Conservation (phyloP, 1,140 invertebrate species). For the Schlechtendalia chinensis region DNA sequence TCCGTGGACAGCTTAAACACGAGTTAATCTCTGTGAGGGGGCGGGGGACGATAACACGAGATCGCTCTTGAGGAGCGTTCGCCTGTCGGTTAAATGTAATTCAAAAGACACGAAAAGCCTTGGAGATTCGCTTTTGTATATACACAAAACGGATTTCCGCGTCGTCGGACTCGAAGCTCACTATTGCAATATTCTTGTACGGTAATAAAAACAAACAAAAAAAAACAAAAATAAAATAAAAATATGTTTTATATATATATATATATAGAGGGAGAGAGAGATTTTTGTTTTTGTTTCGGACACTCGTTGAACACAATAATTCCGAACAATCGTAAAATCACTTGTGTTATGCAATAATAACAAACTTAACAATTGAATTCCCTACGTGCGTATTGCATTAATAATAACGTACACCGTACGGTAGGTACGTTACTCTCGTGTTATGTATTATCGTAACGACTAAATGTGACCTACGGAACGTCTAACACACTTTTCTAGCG, state of each 20-base stretch:
- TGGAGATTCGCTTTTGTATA: slow-evolving; percentile 41
- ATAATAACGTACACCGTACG: no score
- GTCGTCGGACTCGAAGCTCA: slow-evolving; percentile 25
- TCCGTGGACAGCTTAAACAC: neutral
- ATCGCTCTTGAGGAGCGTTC: neutral
- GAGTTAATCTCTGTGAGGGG: neutral
- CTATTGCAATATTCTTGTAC: neutral
- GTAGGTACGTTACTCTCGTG: no score
- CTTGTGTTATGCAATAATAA: neutral
- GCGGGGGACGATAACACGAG: neutral
- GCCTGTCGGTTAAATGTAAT: neutral
- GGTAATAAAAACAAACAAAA: neutral
- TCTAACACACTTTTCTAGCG: neutral
- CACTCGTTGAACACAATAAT: slow-evolving; percentile 23
- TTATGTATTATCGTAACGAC: neutral
- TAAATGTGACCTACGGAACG: neutral
- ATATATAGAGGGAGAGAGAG: neutral
- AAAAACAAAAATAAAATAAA: no score
- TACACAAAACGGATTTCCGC: slow-evolving; percentile 36
- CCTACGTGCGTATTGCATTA: neutral
- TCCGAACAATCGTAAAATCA: slow-evolving; percentile 16
- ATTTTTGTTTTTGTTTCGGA: neutral
- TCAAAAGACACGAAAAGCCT: slow-evolving; percentile 30
- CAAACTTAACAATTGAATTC: neutral
- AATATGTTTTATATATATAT: neutral